phyloP scores from a whole-genome alignment of 2,113 vertebrate species.

The Mobula birostris region DNA sequence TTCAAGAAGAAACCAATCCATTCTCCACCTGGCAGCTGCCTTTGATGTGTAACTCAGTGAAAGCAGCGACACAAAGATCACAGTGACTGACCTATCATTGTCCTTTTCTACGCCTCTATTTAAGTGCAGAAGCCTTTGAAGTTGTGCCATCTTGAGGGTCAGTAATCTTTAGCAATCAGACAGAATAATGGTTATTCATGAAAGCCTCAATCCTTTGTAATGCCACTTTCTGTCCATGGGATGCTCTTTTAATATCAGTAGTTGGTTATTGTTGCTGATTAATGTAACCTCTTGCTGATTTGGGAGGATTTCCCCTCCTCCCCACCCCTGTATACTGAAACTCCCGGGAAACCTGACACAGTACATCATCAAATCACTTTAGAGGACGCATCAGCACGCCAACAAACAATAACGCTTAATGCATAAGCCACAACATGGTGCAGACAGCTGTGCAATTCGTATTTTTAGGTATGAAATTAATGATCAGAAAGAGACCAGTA shows the following conservation, averaged over 20 bases:
- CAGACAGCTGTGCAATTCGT: background rate
- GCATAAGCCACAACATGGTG: background rate
- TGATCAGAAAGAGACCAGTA: background rate
- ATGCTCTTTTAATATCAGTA: slow-evolving; percentile 54
- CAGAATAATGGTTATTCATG: slow-evolving; percentile 42
- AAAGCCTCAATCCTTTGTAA: slow-evolving; percentile 45
- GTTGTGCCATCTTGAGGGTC: slow-evolving; percentile 52
- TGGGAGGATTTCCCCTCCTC: slow-evolving; percentile 50
- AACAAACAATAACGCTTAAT: background rate
- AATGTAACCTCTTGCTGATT: slow-evolving; percentile 43
- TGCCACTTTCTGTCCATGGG: slow-evolving; percentile 44
- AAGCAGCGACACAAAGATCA: slow-evolving; percentile 44
- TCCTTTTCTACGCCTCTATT: slow-evolving; percentile 49
- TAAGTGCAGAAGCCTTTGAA: slow-evolving; percentile 56
- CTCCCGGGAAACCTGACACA: slow-evolving; percentile 55
- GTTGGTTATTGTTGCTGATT: slow-evolving; percentile 43
- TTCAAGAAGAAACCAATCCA: slow-evolving; percentile 3
- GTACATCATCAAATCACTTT: slow-evolving; percentile 37
- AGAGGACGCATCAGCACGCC: background rate
- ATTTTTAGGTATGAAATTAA: background rate
- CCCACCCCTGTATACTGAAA: slow-evolving; percentile 48
- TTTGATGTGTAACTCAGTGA: slow-evolving; percentile 48
- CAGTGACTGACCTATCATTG: slow-evolving; percentile 47
- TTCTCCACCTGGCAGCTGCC: slow-evolving; percentile 44
- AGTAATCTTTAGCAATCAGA: slow-evolving; percentile 58